phyloP scores from a whole-genome alignment of 2,888 invertebrate species.

The Tiliacea citrago region DNA sequence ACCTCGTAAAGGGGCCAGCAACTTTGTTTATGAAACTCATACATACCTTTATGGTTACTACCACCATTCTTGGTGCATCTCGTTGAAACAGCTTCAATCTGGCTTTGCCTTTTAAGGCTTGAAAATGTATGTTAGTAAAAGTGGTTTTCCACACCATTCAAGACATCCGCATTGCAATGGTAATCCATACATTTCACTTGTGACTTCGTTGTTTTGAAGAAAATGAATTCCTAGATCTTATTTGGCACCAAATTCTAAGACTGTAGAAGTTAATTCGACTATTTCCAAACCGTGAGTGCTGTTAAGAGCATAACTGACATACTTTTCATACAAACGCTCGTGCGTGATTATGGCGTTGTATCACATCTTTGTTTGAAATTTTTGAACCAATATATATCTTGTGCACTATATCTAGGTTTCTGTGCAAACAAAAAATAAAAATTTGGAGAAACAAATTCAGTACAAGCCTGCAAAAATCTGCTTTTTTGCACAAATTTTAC shows the following conservation, averaged over 20 bases:
- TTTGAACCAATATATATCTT: too few relatives aligned
- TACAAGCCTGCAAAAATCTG: too few relatives aligned
- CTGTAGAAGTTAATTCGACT: not conserved
- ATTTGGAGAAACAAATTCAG: too few relatives aligned
- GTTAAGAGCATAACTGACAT: too few relatives aligned
- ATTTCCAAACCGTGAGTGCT: not conserved
- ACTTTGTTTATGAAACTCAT: not conserved
- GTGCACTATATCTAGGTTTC: too few relatives aligned
- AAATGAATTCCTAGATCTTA: not conserved
- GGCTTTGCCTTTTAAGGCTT: not conserved
- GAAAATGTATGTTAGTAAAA: conserved; percentile 29
- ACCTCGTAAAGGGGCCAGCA: too few relatives aligned
- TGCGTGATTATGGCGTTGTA: too few relatives aligned
- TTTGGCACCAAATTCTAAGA: not conserved
- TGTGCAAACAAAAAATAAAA: too few relatives aligned
- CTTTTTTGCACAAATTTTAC: too few relatives aligned
- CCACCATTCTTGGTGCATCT: conserved; percentile 4
- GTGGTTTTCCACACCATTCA: conserved; percentile 21
- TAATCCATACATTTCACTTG: not conserved
- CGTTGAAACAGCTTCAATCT: not conserved
- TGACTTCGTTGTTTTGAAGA: not conserved
- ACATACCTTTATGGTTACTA: not conserved
- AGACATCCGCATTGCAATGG: conserved; percentile 34
- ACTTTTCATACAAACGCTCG: too few relatives aligned
- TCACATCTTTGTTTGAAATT: too few relatives aligned